phyloP scores from a whole-genome alignment of 2,888 invertebrate species.

The Plebejus anna region DNA sequence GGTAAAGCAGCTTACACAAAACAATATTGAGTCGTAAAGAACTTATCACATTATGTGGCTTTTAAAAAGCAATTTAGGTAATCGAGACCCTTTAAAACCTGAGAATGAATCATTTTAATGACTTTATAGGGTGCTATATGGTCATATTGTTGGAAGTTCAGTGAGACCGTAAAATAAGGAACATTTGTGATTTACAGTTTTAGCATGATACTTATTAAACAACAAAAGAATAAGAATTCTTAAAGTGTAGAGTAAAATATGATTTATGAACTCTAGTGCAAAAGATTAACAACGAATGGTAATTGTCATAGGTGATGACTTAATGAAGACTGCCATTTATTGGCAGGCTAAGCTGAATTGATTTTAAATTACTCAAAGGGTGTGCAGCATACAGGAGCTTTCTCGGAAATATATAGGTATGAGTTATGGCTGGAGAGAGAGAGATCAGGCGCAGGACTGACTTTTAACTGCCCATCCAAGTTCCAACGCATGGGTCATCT shows the following conservation, averaged over 20 bases:
- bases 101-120: conserved; percentile 6
- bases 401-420: too few species aligned
- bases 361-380: too few species aligned
- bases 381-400: too few species aligned
- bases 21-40: neutral
- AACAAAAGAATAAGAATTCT: neutral
- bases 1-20: neutral
- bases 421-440: too few species aligned
- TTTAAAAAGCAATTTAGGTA: neutral
- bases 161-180: neutral
- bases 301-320: too few species aligned
- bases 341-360: too few species aligned
- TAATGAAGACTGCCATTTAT: too few species aligned
- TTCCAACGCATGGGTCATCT: too few species aligned
- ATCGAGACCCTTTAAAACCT: neutral
- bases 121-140: neutral
- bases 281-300: too few species aligned
- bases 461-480: too few species aligned
- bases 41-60: neutral
- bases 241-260: neutral
- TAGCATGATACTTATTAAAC: neutral
- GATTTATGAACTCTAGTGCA: too few species aligned
- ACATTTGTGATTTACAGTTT: neutral
- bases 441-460: too few species aligned
- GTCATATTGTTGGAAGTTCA: neutral